phyloP scores from a whole-genome alignment of 1,140 invertebrate species.

The Muscidifurax raptorellus region DNA sequence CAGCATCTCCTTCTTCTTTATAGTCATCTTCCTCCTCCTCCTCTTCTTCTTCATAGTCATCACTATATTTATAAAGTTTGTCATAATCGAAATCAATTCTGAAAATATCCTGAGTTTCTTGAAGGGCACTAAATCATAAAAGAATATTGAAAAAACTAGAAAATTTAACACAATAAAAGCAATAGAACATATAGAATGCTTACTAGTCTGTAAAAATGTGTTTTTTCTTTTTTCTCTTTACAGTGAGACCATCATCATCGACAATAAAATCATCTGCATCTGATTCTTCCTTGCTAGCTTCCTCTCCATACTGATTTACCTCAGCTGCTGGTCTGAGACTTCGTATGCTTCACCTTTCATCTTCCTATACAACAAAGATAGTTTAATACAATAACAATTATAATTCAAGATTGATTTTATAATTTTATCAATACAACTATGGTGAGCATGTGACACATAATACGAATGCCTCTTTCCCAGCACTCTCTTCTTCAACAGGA shows the following conservation, averaged over 20 bases:
- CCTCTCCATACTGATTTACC: conserved; percentile 83
- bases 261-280: conserved; percentile 98
- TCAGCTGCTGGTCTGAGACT: conserved; percentile 77
- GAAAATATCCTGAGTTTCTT: conserved; percentile 99
- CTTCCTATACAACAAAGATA: conserved; percentile 78
- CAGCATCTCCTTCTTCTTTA: conserved; percentile 83
- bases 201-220: conserved; percentile 94
- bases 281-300: conserved; percentile 86
- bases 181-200: conserved; percentile 69
- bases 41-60: conserved; percentile 90
- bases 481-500: conserved; percentile 88
- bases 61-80: conserved; percentile 93
- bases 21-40: conserved; percentile 81
- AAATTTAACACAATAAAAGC: no score
- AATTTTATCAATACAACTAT: no score
- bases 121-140: conserved; percentile 84
- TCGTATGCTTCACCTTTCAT: conserved; percentile 84
- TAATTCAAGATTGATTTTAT: no score
- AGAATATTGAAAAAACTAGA: conserved; percentile 7
- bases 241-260: conserved; percentile 95
- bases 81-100: conserved; percentile 99
- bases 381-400: not conserved
- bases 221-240: conserved; percentile 90
- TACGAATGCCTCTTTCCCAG: conserved; percentile 65
- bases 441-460: conserved; percentile 55